Evolutionary conservation across 1,140 invertebrate genomes (phyloP).

Genomic region (Drosophila jambulina): DNA sequence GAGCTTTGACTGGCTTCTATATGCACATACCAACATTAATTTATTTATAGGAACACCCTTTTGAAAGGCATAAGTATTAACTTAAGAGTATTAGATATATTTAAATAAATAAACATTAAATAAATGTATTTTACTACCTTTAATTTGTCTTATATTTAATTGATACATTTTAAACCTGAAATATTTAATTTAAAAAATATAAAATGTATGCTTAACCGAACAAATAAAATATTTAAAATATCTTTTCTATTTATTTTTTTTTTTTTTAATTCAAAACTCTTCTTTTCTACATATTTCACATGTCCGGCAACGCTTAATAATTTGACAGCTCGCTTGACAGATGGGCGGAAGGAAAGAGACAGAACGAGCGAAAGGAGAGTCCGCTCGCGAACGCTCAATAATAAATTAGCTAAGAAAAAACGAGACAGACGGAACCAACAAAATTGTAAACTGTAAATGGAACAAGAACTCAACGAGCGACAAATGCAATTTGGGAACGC

Average conservation of each 20-base stretch:
- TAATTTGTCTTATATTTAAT: not conserved
- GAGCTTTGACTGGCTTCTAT: constrained; percentile 47
- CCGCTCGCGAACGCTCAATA: constrained; percentile 45
- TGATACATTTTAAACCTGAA: no score
- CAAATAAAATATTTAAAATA: not conserved
- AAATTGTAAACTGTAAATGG: constrained; percentile 64
- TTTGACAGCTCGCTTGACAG: constrained; percentile 76
- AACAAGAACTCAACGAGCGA: constrained; percentile 45
- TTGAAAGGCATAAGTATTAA: not conserved
- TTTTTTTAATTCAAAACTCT: not conserved
- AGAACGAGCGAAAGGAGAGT: not conserved
- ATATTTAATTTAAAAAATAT: no score
- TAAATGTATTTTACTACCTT: not conserved
- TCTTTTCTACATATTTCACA: constrained; percentile 56
- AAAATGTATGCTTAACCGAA: not conserved
- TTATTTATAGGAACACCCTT: not conserved
- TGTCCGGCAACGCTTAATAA: constrained; percentile 77
- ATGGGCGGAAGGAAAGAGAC: constrained; percentile 43
- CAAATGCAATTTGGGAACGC: constrained; percentile 63
- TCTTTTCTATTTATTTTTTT: not conserved
- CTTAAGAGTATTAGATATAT: not conserved
- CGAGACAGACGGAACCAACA: constrained; percentile 12
- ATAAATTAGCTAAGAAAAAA: constrained; percentile 74
- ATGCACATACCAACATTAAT: not conserved
- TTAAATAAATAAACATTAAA: not conserved